These are phyloP conservation scores for Tetragonula carbonaria DNA, from an alignment of 2,888 invertebrate genomes.

Conservation along the genomic window DNA sequence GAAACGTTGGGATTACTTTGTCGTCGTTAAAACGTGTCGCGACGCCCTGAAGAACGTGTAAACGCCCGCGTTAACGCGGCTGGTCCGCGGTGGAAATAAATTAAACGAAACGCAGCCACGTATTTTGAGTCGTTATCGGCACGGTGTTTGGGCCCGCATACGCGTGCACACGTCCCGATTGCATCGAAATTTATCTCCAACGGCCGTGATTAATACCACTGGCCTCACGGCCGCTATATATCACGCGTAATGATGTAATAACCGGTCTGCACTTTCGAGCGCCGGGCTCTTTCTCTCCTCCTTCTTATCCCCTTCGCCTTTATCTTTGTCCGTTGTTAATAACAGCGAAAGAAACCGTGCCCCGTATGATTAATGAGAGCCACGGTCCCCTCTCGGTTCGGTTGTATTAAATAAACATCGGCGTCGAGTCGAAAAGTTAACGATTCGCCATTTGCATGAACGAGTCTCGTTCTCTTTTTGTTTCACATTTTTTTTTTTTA, in stretches of 20 bases:
- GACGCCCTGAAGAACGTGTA: conserved; percentile 11
- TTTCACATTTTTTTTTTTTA: neutral
- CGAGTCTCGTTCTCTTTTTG: neutral
- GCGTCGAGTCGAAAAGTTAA: conserved; percentile 56
- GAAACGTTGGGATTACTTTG: conserved; percentile 40
- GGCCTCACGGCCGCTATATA: conserved; percentile 57
- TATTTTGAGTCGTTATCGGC: conserved; percentile 56
- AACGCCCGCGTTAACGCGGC: conserved; percentile 26
- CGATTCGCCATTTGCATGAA: conserved; percentile 57
- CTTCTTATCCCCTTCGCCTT: conserved; percentile 55
- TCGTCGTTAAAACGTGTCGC: conserved; percentile 34
- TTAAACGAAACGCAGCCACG: conserved; percentile 50
- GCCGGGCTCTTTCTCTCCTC: conserved; percentile 11
- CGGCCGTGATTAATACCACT: conserved; percentile 67
- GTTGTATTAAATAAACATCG: conserved; percentile 70
- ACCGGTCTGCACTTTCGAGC: conserved; percentile 64
- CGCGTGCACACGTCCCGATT: conserved; percentile 62
- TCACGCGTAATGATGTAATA: conserved; percentile 74
- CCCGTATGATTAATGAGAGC: conserved; percentile 58
- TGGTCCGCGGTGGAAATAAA: conserved; percentile 40
- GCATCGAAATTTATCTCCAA: conserved; percentile 69
- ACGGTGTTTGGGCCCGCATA: conserved; percentile 42
- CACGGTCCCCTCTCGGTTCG: conserved; percentile 29
- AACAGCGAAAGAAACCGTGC: conserved; percentile 60
- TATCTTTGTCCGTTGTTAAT: conserved; percentile 58